Percentiles rank a stretch among this genome's conserved stretches.
These are phyloP conservation scores for Sebastes hubbsi DNA, from an alignment of 2,797 vertebrate species.

Conservation along the genomic window DNA sequence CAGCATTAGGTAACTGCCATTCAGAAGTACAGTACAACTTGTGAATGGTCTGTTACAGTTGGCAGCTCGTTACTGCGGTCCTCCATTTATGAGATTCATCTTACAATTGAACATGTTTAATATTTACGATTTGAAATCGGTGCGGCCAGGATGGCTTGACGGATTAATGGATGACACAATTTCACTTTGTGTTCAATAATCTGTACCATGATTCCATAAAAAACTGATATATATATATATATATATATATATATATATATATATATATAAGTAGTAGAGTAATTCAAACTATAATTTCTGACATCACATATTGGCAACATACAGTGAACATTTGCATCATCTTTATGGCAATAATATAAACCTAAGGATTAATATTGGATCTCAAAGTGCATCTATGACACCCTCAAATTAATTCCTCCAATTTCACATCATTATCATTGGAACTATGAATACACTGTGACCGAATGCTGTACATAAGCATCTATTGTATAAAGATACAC, in stretches of 20 bases:
- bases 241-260: not conserved
- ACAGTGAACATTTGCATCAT: not conserved
- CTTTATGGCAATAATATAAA: not conserved
- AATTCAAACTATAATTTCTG: not conserved
- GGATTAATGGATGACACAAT: too few relatives aligned
- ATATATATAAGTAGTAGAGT: too few relatives aligned
- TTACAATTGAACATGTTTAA: too few relatives aligned
- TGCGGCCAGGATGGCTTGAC: too few relatives aligned
- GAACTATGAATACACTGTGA: not conserved
- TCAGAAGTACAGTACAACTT: slow-evolving; percentile 3
- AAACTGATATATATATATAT: not conserved
- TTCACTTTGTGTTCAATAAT: not conserved
- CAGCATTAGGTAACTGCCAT: slow-evolving; percentile 18
- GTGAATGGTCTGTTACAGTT: slow-evolving; percentile 24
- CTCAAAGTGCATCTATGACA: not conserved
- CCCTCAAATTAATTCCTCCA: not conserved
- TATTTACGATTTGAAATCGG: too few relatives aligned
- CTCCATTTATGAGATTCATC: too few relatives aligned
- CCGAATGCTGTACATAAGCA: not conserved
- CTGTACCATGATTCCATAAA: not conserved
- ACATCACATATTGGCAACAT: not conserved
- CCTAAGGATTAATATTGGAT: not conserved
- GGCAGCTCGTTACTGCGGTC: not conserved
- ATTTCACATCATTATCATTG: not conserved
- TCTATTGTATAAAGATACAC: not conserved